Conservation (phyloP, 2,113 vertebrate species). For the Rhinichthys klamathensis region DNA sequence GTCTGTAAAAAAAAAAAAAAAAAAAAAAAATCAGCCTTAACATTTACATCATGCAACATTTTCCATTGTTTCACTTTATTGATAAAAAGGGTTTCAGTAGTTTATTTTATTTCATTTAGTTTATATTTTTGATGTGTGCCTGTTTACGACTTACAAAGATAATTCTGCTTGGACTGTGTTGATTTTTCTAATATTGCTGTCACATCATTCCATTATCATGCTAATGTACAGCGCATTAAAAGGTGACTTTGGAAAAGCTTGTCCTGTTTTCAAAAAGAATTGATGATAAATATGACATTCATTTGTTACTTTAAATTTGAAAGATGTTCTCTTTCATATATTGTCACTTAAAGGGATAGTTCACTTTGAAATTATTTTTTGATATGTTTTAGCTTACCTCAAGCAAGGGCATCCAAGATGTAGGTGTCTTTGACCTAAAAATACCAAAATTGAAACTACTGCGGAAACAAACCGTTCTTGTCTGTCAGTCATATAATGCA, state of each 20-base stretch:
- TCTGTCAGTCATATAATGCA: too few species aligned
- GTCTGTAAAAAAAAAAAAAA: conserved; percentile 31
- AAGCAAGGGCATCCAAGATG: too few species aligned
- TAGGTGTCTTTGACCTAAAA: too few species aligned
- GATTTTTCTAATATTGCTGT: conserved; percentile 28
- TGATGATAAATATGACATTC: too few species aligned
- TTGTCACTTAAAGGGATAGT: too few species aligned
- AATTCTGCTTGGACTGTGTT: conserved; percentile 30
- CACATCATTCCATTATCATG: conserved; percentile 29
- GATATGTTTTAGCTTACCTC: too few species aligned
- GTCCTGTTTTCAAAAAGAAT: neutral
- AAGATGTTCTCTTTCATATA: too few species aligned
- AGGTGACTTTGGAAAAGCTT: conserved; percentile 39
- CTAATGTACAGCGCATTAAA: conserved; percentile 46
- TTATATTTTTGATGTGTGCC: conserved; percentile 1
- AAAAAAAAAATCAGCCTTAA: conserved; percentile 45
- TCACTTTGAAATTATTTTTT: too few species aligned
- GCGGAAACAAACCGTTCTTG: too few species aligned
- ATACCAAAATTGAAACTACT: too few species aligned
- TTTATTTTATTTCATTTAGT: neutral
- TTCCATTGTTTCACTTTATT: neutral
- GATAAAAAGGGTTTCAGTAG: neutral
- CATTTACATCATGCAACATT: neutral
- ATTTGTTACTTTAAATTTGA: too few species aligned
- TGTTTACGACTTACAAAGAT: conserved; percentile 44